Evolutionary conservation across 37 sponge, comb jelly and placozoan species (phyloP).

Genomic region (Aplysina aerophoba): DNA sequence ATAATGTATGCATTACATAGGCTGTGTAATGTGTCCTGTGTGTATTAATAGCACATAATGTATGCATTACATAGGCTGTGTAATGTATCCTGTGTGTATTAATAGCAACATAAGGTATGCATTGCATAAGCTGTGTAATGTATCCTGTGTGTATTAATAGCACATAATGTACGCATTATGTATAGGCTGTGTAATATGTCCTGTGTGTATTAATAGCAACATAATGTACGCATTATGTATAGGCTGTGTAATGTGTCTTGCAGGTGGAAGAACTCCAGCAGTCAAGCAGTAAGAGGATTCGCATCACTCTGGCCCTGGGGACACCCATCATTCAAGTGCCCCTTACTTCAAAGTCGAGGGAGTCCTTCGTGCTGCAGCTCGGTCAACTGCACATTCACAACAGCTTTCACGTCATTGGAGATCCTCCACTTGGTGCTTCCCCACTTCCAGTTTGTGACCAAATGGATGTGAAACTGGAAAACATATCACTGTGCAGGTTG

Average conservation of each 20-base stretch:
- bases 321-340: slow-evolving; percentile 71
- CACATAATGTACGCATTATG: no score
- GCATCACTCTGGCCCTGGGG: slow-evolving; percentile 47
- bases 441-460: slow-evolving; percentile 41
- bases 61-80: no score
- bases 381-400: slow-evolving; percentile 60
- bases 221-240: no score
- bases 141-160: no score
- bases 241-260: background rate
- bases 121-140: no score
- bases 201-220: no score
- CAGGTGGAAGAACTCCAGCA: slow-evolving; percentile 51
- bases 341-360: slow-evolving; percentile 37
- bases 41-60: no score
- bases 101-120: no score
- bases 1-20: no score
- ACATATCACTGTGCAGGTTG: slow-evolving; percentile 50
- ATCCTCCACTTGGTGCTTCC: background rate
- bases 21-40: no score
- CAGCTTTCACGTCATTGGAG: slow-evolving; percentile 49
- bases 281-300: slow-evolving; percentile 45
- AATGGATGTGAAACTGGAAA: slow-evolving; percentile 23
- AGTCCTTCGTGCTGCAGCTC: slow-evolving; percentile 59
- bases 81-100: no score
- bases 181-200: no score